Percentiles rank a stretch among this genome's conserved stretches.
These are phyloP conservation scores for Oxystoma pomonae DNA, from an alignment of 2,888 invertebrate genomes.

Conservation along the genomic window DNA sequence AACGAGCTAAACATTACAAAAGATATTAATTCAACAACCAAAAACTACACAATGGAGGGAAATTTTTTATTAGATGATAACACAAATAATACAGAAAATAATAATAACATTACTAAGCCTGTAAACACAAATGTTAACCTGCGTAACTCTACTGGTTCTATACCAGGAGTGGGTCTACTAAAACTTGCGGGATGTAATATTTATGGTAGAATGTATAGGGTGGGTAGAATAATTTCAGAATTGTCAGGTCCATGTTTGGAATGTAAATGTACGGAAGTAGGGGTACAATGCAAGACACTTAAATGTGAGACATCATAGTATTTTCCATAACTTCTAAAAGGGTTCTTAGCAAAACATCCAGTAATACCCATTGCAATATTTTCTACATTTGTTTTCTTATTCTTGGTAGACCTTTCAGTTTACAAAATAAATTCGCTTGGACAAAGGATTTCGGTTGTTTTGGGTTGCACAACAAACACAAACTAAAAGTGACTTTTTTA, in stretches of 20 bases:
- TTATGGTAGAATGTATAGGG: slow-evolving; percentile 83
- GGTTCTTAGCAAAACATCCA: too few relatives aligned
- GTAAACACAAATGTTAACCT: neutral
- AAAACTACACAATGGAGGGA: neutral
- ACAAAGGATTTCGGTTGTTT: too few relatives aligned
- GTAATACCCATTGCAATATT: too few relatives aligned
- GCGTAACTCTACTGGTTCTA: neutral
- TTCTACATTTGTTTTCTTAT: too few relatives aligned
- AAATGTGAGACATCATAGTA: slow-evolving; percentile 20
- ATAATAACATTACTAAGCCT: neutral
- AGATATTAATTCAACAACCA: neutral
- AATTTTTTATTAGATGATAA: neutral
- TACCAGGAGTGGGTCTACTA: slow-evolving; percentile 54
- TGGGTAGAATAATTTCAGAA: slow-evolving; percentile 77
- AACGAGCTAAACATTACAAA: neutral
- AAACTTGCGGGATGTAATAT: slow-evolving; percentile 87
- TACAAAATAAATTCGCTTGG: too few relatives aligned
- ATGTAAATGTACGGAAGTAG: slow-evolving; percentile 82
- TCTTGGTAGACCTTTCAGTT: too few relatives aligned
- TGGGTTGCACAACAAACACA: too few relatives aligned
- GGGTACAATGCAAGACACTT: slow-evolving; percentile 68
- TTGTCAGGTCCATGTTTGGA: slow-evolving; percentile 77
- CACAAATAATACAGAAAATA: neutral
- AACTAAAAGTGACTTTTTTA: too few relatives aligned
- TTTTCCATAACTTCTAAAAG: neutral